phyloP scores from a whole-genome alignment of 2,797 vertebrate species.

The Enteromius radiatus region DNA sequence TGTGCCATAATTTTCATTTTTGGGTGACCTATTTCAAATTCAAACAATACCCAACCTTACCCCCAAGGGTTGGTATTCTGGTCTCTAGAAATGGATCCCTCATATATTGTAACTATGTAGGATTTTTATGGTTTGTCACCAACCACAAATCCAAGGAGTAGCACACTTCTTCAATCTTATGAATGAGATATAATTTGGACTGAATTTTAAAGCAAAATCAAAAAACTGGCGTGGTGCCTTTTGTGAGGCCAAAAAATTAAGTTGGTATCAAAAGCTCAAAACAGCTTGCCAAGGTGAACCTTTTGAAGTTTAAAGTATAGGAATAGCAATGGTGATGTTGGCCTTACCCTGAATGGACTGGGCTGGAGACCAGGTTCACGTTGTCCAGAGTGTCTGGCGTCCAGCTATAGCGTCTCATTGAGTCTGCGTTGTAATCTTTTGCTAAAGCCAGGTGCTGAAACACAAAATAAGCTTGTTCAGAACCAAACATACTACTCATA shows the following conservation, averaged over 20 bases:
- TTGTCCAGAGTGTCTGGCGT: slow-evolving; percentile 93
- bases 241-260: neutral
- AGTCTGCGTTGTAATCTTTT: slow-evolving; percentile 90
- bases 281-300: neutral
- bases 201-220: neutral
- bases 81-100: neutral
- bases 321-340: neutral
- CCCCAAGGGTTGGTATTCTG: neutral
- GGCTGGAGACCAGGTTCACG: slow-evolving; percentile 94
- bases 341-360: slow-evolving; percentile 96
- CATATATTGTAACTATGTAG: neutral
- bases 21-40: neutral
- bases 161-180: neutral
- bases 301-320: neutral
- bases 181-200: neutral
- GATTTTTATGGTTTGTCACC: neutral
- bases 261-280: neutral
- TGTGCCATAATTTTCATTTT: neutral
- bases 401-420: slow-evolving; percentile 96
- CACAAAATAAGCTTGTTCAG: slow-evolving; percentile 41
- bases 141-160: neutral
- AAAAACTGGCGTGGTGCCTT: neutral
- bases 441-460: slow-evolving; percentile 87
- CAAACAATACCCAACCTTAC: neutral
- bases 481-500: slow-evolving; percentile 27